Conservation (phyloP, 2,888 invertebrate species). For the Eumacrocentrus americanus region DNA sequence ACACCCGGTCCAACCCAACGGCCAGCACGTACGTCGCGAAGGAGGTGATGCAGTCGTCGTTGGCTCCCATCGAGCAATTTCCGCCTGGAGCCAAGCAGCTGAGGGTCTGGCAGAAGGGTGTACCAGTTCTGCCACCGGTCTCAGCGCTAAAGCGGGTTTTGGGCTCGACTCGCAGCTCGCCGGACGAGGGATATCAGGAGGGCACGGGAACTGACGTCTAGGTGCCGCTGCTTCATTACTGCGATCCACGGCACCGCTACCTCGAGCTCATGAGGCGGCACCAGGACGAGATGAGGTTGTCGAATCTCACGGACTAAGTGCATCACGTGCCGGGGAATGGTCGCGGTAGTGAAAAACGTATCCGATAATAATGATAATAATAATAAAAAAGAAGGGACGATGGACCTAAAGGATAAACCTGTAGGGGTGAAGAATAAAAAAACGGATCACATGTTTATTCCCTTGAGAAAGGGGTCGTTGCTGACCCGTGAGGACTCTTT, state of each 20-base stretch:
- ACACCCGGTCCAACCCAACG: slow-evolving; percentile 69
- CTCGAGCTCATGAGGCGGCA: slow-evolving; percentile 53
- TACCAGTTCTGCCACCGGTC: slow-evolving; percentile 84
- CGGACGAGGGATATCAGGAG: slow-evolving; percentile 91
- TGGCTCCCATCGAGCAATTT: slow-evolving; percentile 48
- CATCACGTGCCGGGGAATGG: background rate
- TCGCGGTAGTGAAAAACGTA: slow-evolving; percentile 21
- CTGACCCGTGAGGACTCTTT: slow-evolving; percentile 9
- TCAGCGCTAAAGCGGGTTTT: slow-evolving; percentile 84
- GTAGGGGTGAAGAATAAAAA: background rate
- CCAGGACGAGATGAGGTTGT: slow-evolving; percentile 42
- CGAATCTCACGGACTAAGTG: slow-evolving; percentile 26
- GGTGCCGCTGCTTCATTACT: slow-evolving; percentile 60
- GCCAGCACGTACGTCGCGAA: slow-evolving; percentile 73
- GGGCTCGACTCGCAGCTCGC: slow-evolving; percentile 82
- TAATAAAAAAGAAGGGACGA: too few species aligned
- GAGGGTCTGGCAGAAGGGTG: slow-evolving; percentile 85
- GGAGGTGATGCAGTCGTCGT: slow-evolving; percentile 52
- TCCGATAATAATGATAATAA: too few species aligned
- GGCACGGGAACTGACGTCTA: slow-evolving; percentile 92
- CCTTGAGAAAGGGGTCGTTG: background rate
- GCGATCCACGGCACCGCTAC: slow-evolving; percentile 55
- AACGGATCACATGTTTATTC: background rate
- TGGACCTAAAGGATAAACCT: background rate
- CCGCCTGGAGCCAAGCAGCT: slow-evolving; percentile 77